Conservation (phyloP, 2,113 vertebrate species). For the Danionella cerebrum region DNA sequence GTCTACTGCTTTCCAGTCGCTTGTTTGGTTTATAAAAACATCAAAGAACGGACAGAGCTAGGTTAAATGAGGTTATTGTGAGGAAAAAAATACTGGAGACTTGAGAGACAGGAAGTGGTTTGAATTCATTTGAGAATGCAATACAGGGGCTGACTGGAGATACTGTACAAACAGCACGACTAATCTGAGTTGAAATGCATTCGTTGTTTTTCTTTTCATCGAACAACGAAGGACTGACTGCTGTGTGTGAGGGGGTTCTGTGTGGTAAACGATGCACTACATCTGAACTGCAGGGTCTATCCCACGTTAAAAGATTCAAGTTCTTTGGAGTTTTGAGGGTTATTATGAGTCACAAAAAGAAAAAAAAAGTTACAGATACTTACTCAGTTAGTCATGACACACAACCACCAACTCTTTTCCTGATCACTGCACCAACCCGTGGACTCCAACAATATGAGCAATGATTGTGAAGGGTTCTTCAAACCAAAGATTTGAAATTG, state of each 20-base stretch:
- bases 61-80: slow-evolving; percentile 29
- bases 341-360: slow-evolving; percentile 7
- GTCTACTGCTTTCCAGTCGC: slow-evolving; percentile 30
- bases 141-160: slow-evolving; percentile 12
- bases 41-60: slow-evolving; percentile 2
- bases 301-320: background rate
- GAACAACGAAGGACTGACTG: background rate
- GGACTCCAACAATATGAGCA: slow-evolving; percentile 27
- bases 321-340: slow-evolving; percentile 35
- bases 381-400: slow-evolving; percentile 46
- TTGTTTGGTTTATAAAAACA: slow-evolving; percentile 6
- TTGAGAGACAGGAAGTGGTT: slow-evolving; percentile 45
- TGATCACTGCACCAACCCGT: too few relatives aligned
- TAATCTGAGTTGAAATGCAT: too few relatives aligned
- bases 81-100: slow-evolving; percentile 1
- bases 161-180: slow-evolving; percentile 26
- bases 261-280: slow-evolving; percentile 11
- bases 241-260: background rate
- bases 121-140: slow-evolving; percentile 34
- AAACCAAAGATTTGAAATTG: slow-evolving; percentile 4
- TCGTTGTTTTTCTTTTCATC: too few relatives aligned
- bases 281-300: background rate
- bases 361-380: slow-evolving; percentile 25
- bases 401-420: slow-evolving; percentile 36
- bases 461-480: too few relatives aligned